Evolutionary conservation across 2,113 vertebrate genomes (phyloP), one percentile per base, ranked within the genome.

Genomic region (Periophthalmus modestus): DNA sequence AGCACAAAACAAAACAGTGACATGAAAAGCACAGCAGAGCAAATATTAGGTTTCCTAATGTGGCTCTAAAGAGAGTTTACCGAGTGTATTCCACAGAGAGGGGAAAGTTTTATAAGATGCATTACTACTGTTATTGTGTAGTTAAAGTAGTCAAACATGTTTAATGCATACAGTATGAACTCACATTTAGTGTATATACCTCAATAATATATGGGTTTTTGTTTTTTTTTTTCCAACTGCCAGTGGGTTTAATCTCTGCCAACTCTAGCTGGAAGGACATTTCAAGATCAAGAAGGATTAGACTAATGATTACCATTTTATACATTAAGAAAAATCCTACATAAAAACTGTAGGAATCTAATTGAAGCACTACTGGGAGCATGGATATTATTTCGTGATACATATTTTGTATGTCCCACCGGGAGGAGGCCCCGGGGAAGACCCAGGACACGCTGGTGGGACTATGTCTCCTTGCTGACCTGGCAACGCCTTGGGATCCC

Each of bases 1-100:
- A 36, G 10, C 55, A 67, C 71, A 79, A 82, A 54, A 67, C 36
- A 39, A 61, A 73, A 68, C 73, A 75, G 71, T 71, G 71, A 75
- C 71, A 68, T 21, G 28, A 72, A 63, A 66, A 66, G 39, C 71
- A 72, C 43, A 46, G 46, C 39, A 71, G 23, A 55, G 72, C 34
- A 65, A 43, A 33, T 61, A 36, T 63, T 63, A 63, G 28, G 50
- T 34, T 62, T 46, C 34, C 62, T 63, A 33, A 50, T 69, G 47
- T 46, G 43, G 19, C 21, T 62, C 62, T 58, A 59, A 57, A 47
- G 47, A n/a, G 66, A 34, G 65, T 75, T 68, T n/a, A 78, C 21
- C 14, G 4, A 24, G 12, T 24, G 10, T 13, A 63, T 63, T 34
- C 28, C 33, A 63, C 28, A 16, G 16, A 16, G 16, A 33, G 33